These are phyloP conservation scores for Octopus bimaculoides DNA, from an alignment of 1,140 invertebrate species.

Conservation along the genomic window DNA sequence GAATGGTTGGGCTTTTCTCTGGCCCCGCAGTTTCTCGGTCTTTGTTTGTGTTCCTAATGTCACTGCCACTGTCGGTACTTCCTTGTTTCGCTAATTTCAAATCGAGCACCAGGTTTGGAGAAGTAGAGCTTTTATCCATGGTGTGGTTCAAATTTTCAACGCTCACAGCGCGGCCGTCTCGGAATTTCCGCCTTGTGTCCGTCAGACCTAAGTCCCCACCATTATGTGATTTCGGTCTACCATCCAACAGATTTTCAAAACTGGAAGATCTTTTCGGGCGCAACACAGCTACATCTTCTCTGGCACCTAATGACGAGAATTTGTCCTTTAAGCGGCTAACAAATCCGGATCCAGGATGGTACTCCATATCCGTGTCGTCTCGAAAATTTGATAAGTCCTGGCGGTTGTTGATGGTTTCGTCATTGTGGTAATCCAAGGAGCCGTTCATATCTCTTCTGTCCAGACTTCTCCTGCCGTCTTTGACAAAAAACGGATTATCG, in stretches of 20 bases:
- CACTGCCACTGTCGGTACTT: neutral
- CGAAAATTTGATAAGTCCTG: neutral
- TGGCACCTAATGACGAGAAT: conserved; percentile 37
- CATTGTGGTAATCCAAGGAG: neutral
- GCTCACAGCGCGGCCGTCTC: conserved; percentile 8
- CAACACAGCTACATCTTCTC: conserved; percentile 21
- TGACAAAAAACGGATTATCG: conserved; percentile 23
- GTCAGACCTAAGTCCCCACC: conserved; percentile 9
- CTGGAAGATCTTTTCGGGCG: conserved; percentile 39
- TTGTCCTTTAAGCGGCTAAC: conserved; percentile 49
- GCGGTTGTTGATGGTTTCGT: neutral
- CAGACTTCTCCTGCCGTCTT: neutral
- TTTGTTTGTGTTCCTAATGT: neutral
- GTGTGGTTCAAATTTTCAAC: conserved; percentile 7
- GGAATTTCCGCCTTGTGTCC: conserved; percentile 5
- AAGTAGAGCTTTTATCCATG: neutral
- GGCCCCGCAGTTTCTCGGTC: neutral
- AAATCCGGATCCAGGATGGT: conserved; percentile 49
- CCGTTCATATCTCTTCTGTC: conserved; percentile 18
- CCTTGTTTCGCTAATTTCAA: neutral
- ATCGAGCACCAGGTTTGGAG: neutral
- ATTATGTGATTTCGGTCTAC: neutral
- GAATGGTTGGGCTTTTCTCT: neutral
- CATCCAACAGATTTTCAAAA: conserved; percentile 43
- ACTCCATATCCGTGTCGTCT: conserved; percentile 40